Conservation (phyloP, 2,797 vertebrate genomes). For the Lindbergichthys nudifrons region DNA sequence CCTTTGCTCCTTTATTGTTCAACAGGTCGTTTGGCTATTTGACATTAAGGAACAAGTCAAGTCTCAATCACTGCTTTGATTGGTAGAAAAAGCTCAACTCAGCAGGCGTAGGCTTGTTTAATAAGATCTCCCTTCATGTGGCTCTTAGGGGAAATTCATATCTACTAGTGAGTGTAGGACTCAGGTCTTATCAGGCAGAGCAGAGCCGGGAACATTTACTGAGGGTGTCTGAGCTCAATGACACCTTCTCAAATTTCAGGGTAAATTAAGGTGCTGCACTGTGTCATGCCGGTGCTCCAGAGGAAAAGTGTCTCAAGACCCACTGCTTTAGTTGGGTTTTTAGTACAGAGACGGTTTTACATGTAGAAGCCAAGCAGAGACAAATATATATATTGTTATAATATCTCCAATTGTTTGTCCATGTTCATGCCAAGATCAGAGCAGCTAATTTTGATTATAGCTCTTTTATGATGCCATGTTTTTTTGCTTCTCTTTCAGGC, state of each 20-base stretch:
- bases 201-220: slow-evolving; percentile 61
- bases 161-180: slow-evolving; percentile 54
- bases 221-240: slow-evolving; percentile 50
- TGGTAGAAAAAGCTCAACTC: slow-evolving; percentile 58
- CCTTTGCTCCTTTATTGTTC: slow-evolving; percentile 43
- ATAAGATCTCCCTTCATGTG: slow-evolving; percentile 67
- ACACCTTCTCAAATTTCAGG: slow-evolving; percentile 65
- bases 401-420: background rate
- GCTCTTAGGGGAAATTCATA: slow-evolving; percentile 68
- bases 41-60: slow-evolving; percentile 57
- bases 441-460: slow-evolving; percentile 26
- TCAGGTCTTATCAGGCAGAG: slow-evolving; percentile 61
- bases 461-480: slow-evolving; percentile 23
- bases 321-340: slow-evolving; percentile 20
- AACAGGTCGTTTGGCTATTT: slow-evolving; percentile 40
- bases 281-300: slow-evolving; percentile 12
- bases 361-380: too few species aligned
- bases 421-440: slow-evolving; percentile 9
- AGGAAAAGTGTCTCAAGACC: slow-evolving; percentile 20
- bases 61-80: slow-evolving; percentile 58
- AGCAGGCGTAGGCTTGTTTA: slow-evolving; percentile 56
- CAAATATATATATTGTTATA: background rate
- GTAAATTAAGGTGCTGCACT: slow-evolving; percentile 60
- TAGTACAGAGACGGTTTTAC: background rate
- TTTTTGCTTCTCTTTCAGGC: slow-evolving; percentile 47